Conservation (phyloP, 1,140 invertebrate genomes). For the Bombus picipes region DNA sequence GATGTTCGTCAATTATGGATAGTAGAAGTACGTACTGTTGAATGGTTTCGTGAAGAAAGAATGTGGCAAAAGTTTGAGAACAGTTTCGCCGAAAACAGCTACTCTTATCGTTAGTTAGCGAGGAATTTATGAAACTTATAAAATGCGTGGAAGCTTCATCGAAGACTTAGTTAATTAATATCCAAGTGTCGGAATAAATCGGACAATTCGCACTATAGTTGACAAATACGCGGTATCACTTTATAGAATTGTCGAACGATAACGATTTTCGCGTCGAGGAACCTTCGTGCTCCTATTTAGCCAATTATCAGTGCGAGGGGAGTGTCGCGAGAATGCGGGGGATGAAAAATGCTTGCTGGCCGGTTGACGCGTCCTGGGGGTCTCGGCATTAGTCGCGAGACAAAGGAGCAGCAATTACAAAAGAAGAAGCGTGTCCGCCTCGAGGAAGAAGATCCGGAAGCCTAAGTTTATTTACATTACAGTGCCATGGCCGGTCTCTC, state of each 20-base stretch:
- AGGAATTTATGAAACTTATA: too few relatives aligned
- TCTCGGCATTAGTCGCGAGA: constrained; percentile 46
- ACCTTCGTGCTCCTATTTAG: background rate
- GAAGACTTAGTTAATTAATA: too few relatives aligned
- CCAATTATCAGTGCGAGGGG: constrained; percentile 32
- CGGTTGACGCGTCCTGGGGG: constrained; percentile 35
- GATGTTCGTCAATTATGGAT: too few relatives aligned
- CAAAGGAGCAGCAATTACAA: constrained; percentile 66
- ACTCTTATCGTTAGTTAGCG: too few relatives aligned
- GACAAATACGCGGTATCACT: background rate
- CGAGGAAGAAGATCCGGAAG: constrained; percentile 61
- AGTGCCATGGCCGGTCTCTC: constrained; percentile 56
- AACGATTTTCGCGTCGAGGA: background rate
- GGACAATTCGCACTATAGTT: too few relatives aligned
- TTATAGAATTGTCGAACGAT: background rate
- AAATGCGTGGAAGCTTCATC: too few relatives aligned
- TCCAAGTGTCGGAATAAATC: too few relatives aligned
- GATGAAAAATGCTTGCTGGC: constrained; percentile 62
- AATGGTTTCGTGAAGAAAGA: too few relatives aligned
- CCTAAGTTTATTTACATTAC: constrained; percentile 70
- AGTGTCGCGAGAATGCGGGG: background rate
- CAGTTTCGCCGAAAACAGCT: too few relatives aligned
- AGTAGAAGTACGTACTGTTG: too few relatives aligned
- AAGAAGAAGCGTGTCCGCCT: constrained; percentile 62
- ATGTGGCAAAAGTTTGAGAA: too few relatives aligned